phyloP scores from a whole-genome alignment of 2,888 invertebrate genomes.

The Meandrusa payeni region DNA sequence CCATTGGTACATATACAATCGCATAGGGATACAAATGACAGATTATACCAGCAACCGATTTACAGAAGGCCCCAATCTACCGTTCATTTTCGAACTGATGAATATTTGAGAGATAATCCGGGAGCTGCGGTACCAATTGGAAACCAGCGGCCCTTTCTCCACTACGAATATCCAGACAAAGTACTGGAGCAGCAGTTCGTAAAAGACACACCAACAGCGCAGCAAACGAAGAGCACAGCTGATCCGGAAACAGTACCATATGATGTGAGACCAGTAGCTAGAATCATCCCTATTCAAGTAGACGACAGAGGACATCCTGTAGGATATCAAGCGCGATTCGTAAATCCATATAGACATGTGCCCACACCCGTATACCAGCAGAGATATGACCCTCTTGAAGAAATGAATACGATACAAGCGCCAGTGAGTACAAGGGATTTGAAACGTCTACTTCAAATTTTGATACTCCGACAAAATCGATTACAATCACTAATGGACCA shows the following conservation, averaged over 20 bases:
- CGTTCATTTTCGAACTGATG: conserved; percentile 67
- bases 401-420: conserved; percentile 82
- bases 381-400: conserved; percentile 73
- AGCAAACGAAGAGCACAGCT: conserved; percentile 49
- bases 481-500: conserved; percentile 80
- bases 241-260: conserved; percentile 60
- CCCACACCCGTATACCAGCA: conserved; percentile 40
- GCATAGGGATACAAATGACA: conserved; percentile 59
- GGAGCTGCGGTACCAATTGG: conserved; percentile 73
- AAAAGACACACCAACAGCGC: conserved; percentile 46
- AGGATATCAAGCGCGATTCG: conserved; percentile 62
- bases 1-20: conserved; percentile 78
- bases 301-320: conserved; percentile 70
- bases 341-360: conserved; percentile 54
- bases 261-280: conserved; percentile 59
- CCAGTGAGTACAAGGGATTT: conserved; percentile 87
- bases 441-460: conserved; percentile 83
- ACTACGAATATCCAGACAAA: conserved; percentile 71
- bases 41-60: conserved; percentile 61
- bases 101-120: conserved; percentile 73
- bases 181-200: conserved; percentile 68
- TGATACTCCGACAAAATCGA: conserved; percentile 83
- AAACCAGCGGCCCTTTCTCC: conserved; percentile 74
- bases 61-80: conserved; percentile 56
- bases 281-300: conserved; percentile 68